These are phyloP conservation scores for Drosophila formosana DNA, from an alignment of 2,888 invertebrate species.

Conservation along the genomic window DNA sequence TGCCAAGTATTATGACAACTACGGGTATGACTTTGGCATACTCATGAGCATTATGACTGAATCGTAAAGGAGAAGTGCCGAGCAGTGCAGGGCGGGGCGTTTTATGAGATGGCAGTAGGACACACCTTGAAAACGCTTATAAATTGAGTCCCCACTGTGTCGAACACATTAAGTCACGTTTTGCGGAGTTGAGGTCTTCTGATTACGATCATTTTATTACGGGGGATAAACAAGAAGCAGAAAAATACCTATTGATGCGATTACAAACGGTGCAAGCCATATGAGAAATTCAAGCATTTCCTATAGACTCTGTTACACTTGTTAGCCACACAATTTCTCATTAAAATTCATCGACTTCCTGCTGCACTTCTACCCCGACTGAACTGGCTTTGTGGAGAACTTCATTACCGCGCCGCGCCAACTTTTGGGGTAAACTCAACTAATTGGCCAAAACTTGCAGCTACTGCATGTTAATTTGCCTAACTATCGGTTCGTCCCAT, in stretches of 20 bases:
- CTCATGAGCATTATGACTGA: constrained; percentile 24
- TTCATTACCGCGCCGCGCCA: constrained; percentile 30
- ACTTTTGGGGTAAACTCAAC: constrained; percentile 44
- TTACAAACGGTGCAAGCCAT: constrained; percentile 14
- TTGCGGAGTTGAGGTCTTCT: constrained; percentile 28
- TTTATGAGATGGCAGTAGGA: constrained; percentile 43
- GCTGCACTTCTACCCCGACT: background rate
- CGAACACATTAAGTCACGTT: constrained; percentile 68
- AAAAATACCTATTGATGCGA: constrained; percentile 26
- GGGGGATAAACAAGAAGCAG: background rate
- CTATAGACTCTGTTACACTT: constrained; percentile 23
- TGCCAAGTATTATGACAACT: constrained; percentile 53
- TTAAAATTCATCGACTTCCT: constrained; percentile 37
- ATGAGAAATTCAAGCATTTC: constrained; percentile 17
- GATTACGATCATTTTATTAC: constrained; percentile 39
- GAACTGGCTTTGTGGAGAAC: constrained; percentile 10
- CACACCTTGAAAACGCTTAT: constrained; percentile 63
- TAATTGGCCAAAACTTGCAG: constrained; percentile 71
- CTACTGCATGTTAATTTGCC: constrained; percentile 73
- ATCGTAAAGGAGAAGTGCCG: constrained; percentile 11
- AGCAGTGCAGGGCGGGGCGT: constrained; percentile 5
- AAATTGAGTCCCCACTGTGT: constrained; percentile 52
- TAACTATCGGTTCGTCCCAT: constrained; percentile 51
- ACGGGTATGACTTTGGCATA: constrained; percentile 38
- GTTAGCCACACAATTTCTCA: constrained; percentile 30